Base-by-base conservation (phyloP, 2,797 vertebrate species). In the Epinephelus coioides region DNA sequence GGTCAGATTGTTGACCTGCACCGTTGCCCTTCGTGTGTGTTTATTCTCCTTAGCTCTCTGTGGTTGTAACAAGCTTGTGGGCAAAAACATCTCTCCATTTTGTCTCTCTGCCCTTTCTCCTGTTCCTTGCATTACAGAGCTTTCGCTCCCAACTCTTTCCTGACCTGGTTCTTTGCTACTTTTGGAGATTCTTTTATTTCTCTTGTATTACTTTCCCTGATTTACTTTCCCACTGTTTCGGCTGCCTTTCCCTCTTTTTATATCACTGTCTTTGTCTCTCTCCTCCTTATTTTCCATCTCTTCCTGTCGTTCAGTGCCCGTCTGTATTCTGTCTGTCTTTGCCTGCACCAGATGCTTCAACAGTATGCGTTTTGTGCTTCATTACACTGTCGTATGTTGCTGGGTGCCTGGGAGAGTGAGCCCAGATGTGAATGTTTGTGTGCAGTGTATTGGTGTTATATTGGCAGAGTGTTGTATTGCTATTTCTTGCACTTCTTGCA, bases 291-390 rank as follows among this genome's bases (percentile, higher is more conserved):
- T 27, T 25, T 30, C 40, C 53, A 34, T 70, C 51, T 57, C 18
- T 54, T 34, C 7, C 47, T 56, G 61, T 68, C 40, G 73, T 21
- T 88, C 44, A 14, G 34, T 49, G 47, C 59, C 82, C 7, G 51
- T 81, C 76, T 72, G 69, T 46, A 2, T 53, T 74, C 63, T 69
- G 70, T 82, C 56, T 63, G 69, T 79, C 81, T 82, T 76, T 71
- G 60, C 73, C 83, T 76, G 78, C 76, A 83, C 90, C 93, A 94
- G 93, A 94, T 95, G 93, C 91, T 86, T 89, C 79, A 76, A 66
- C 92, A 94, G 91, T 92, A 84, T 92, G 90, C 63, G 89, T 88
- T 92, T 79, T 86, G 88, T 93, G 93, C 91, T 91, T 92, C 84
- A 88, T 91, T 93, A 91, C 85, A 64, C 89, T 47, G 85, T 92